Percentiles rank a stretch among this genome's conserved stretches.
These are phyloP conservation scores for Nothocercus nigrocapillus DNA, from an alignment of 2,113 vertebrate genomes.

Conservation along the genomic window DNA sequence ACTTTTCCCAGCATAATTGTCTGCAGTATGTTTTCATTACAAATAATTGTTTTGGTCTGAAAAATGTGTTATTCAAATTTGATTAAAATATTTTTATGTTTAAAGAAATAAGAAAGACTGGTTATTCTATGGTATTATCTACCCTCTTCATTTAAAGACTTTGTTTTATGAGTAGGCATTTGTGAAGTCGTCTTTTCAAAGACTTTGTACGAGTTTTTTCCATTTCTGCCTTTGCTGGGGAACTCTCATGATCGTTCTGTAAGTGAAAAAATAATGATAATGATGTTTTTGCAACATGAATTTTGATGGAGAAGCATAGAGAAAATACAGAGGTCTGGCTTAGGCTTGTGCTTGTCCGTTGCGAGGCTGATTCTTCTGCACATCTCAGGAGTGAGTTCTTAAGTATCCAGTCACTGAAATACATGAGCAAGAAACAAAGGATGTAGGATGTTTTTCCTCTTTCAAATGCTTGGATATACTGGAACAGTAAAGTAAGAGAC, in stretches of 20 bases:
- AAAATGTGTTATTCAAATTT: background rate
- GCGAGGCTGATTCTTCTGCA: background rate
- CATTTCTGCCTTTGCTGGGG: background rate
- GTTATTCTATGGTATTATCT: background rate
- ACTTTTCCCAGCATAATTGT: background rate
- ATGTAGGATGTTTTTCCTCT: background rate
- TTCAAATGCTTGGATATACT: background rate
- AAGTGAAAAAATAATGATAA: background rate
- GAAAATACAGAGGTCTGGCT: background rate
- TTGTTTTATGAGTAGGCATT: background rate
- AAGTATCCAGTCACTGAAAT: background rate
- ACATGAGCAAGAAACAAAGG: background rate
- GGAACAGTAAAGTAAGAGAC: background rate
- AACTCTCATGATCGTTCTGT: background rate
- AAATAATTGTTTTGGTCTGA: background rate
- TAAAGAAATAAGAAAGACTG: background rate
- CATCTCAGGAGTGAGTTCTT: background rate
- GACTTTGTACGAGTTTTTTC: background rate
- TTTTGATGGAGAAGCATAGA: background rate
- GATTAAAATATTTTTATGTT: background rate
- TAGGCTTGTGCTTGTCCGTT: background rate
- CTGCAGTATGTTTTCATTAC: background rate
- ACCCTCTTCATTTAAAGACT: background rate
- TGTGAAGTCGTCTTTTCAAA: background rate
- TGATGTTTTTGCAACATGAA: background rate